Percentiles rank a stretch among this genome's conserved stretches.
Evolutionary conservation across 30 jellyfish, hydroid and myxozoan species (phyloP).

Genomic region (Turritopsis dohrnii): DNA sequence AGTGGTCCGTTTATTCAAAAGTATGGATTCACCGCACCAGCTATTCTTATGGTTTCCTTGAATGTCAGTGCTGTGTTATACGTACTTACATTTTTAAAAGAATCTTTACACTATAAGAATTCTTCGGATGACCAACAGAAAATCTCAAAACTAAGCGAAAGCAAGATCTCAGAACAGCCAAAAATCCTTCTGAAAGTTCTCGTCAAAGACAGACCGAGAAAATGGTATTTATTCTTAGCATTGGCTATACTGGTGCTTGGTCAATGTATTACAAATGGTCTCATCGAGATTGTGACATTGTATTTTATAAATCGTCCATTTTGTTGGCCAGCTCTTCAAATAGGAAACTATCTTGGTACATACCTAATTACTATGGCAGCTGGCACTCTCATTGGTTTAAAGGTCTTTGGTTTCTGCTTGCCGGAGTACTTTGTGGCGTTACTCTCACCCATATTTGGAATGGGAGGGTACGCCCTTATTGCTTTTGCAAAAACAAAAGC

Average conservation of each 20-base stretch:
- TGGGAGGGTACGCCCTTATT: conserved; percentile 12
- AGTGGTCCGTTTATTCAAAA: conserved; percentile 57
- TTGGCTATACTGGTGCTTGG: background rate
- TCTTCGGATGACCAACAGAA: background rate
- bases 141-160: background rate
- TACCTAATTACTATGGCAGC: conserved; percentile 41
- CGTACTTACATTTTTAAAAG: conserved; percentile 39
- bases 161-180: background rate
- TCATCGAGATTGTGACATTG: conserved; percentile 29
- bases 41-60: conserved; percentile 33
- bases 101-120: conserved; percentile 27
- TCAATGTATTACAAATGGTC: background rate
- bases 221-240: background rate
- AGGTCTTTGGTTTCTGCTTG: conserved; percentile 22
- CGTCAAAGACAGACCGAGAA: background rate
- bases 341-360: conserved; percentile 55
- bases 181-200: background rate
- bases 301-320: conserved; percentile 56
- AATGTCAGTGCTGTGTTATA: conserved; percentile 31
- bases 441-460: conserved; percentile 48
- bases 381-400: conserved; percentile 58
- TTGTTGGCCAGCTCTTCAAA: conserved; percentile 46
- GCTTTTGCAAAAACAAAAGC: background rate
- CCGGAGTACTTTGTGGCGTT: conserved; percentile 39
- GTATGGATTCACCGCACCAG: conserved; percentile 43